These are phyloP conservation scores for Dinothrombium tinctorium DNA, from an alignment of 1,140 invertebrate genomes.

Conservation along the genomic window DNA sequence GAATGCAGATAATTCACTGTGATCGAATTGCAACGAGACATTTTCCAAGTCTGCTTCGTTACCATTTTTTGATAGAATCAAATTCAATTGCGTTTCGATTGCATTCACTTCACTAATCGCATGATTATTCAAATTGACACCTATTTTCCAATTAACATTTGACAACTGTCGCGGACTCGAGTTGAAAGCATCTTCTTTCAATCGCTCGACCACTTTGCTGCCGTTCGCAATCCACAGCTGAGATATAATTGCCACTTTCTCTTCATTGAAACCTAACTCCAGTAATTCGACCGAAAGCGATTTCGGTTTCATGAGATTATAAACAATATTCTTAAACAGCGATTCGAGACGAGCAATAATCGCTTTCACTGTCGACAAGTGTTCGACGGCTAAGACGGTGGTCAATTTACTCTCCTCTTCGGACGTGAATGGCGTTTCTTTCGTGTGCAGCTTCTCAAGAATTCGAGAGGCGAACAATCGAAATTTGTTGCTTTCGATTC, in stretches of 20 bases:
- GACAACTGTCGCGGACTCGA: not conserved
- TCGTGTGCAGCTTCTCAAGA: not conserved
- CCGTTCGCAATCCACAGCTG: not conserved
- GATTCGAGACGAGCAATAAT: not conserved
- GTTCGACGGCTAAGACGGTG: not conserved
- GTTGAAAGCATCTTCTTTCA: slow-evolving; percentile 2
- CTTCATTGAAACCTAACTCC: not conserved
- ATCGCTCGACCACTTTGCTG: not conserved
- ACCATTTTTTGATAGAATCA: not conserved
- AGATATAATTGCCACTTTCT: not conserved
- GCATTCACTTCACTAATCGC: not conserved
- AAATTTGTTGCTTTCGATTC: not conserved
- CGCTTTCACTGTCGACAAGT: too few relatives aligned
- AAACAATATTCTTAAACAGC: not conserved
- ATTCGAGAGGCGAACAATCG: not conserved
- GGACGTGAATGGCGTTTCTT: not conserved
- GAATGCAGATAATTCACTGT: slow-evolving; percentile 1
- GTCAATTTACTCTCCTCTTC: slow-evolving; percentile 1
- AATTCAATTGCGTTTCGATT: slow-evolving; percentile 4
- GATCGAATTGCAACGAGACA: slow-evolving; percentile 4
- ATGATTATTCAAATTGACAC: slow-evolving; percentile 1
- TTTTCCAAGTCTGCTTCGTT: not conserved
- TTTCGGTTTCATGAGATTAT: slow-evolving; percentile 3
- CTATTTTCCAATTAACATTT: slow-evolving; percentile 8
- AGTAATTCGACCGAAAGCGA: not conserved